Base-by-base conservation (phyloP, 2,113 vertebrate species). In the Tachysurus vachellii region DNA sequence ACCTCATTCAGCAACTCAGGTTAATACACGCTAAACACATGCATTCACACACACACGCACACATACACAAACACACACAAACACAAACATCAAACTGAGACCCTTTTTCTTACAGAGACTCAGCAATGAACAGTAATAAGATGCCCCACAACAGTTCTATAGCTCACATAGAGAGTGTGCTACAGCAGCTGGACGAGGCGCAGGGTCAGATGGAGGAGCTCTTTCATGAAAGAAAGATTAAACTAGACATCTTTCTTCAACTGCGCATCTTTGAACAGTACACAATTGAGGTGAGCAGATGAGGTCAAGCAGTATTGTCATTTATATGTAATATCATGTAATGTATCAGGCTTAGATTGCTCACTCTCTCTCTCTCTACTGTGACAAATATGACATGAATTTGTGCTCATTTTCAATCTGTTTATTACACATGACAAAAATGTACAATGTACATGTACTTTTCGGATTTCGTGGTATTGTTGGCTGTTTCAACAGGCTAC, bases 141-240 rank as follows among this genome's bases (percentile, higher is more conserved):
- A 95, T 97, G 0, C 97, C 98, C 0, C 98, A 99, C 92, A 96
- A 96, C 87, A 99, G 98, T 91, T 99, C 98, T 90, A 99, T 99
- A 87, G 97, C 97, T 85, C 98, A 99, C 94, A 98, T 99, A 0
- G 97, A 99, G 89, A 97, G 97, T 0, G 98, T 99, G 85, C 96
- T 99, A 19, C 98, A 99, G 95, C 98, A 99, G 92, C 95, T 99
- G 19, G 98, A 99, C 1, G 98, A 99, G 88, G 98, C 98, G 13
- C 98, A 99, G 92, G 97, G 97, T 62, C 98, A 99, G 95, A 99
- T 99, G 98, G 98, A 99, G 92, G 98, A 99, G 83, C 96, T 99
- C 54, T 99, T 99, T 91, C 98, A 99, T 0, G 98, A 99, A 83
- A 95, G 98, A 85, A 99, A 98, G 92, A 98, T 99, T 91, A 99